Base-by-base conservation (phyloP, 2,113 vertebrate species). In the Herpailurus yagouaroundi region DNA sequence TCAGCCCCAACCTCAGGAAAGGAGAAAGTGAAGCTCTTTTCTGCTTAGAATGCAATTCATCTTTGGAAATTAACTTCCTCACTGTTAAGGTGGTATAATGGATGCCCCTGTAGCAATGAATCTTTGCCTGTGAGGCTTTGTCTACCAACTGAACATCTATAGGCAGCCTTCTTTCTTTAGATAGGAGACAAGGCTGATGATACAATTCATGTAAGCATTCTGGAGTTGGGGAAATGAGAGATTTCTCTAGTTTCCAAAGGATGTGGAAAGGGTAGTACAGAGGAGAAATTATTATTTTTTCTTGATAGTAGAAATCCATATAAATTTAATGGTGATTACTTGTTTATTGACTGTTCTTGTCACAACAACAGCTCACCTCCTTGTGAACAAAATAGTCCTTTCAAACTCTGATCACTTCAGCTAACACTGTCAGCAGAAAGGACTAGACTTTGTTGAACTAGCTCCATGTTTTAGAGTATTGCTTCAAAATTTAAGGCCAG, bases 21-120 rank as follows among this genome's bases (percentile, higher is more conserved):
- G 29, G 93, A 97, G 93, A 94, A 97, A 96, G 86, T 80, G 94
- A 97, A 97, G 33, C 74, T 63, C 76, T 97, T 98, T 74, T 97
- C 81, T 84, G 52, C 71, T 97, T 96, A 94, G 45, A 91, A 23
- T 52, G 2, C 71, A 55, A 94, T 50, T 64, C 60, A 14, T 97
- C 97, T 96, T 94, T 97, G 91, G 93, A 94, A 98, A 98, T 95
- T 95, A 96, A 96, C 93, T 95, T 98, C 36, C 64, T 97, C 11
- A 4, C 29, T 74, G 38, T 79, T 68, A 45, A 79, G 36, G 57
- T 31, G 45, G 63, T 21, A 6, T 5, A 55, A 79, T 63, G 9
- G 38, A 84, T 77, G 14, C 29, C 82, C 71, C 13, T 5, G 5
- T 36, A 68, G 41, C 52, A 36, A 38, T 38, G 55, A 50, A 63